phyloP scores from a whole-genome alignment of 2,888 invertebrate species.

The Philhelius pedissequus region DNA sequence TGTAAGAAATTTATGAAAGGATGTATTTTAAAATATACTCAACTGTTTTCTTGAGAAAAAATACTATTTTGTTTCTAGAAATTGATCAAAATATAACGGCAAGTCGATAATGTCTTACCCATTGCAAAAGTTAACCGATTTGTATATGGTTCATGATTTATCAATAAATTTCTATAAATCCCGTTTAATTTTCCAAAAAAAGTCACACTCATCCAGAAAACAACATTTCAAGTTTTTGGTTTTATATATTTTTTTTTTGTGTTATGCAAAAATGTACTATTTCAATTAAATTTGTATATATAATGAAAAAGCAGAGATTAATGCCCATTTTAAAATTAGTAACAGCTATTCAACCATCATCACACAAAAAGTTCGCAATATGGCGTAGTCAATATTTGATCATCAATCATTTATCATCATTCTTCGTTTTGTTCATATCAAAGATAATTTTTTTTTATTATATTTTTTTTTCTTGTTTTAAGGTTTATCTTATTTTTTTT shows the following conservation, averaged over 20 bases:
- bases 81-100: not conserved
- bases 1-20: slow-evolving; percentile 1
- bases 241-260: not conserved
- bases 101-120: not conserved
- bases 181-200: not conserved
- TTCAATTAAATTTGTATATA: slow-evolving; percentile 38
- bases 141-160: not conserved
- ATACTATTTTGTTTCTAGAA: not conserved
- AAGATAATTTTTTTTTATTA: slow-evolving; percentile 1
- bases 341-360: slow-evolving; percentile 45
- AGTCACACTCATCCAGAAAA: not conserved
- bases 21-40: not conserved
- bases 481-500: not conserved
- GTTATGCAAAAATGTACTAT: slow-evolving; percentile 37
- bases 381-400: slow-evolving; percentile 52
- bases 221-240: not conserved
- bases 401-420: slow-evolving; percentile 14
- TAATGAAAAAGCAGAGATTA: slow-evolving; percentile 31
- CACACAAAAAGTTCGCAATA: slow-evolving; percentile 57
- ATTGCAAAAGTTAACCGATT: not conserved
- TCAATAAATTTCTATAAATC: not conserved
- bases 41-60: not conserved
- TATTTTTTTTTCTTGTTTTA: not conserved
- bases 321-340: slow-evolving; percentile 25
- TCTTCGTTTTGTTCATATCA: slow-evolving; percentile 15